phyloP scores from a whole-genome alignment of 2,113 vertebrate species.

The Litocranius walleri region DNA sequence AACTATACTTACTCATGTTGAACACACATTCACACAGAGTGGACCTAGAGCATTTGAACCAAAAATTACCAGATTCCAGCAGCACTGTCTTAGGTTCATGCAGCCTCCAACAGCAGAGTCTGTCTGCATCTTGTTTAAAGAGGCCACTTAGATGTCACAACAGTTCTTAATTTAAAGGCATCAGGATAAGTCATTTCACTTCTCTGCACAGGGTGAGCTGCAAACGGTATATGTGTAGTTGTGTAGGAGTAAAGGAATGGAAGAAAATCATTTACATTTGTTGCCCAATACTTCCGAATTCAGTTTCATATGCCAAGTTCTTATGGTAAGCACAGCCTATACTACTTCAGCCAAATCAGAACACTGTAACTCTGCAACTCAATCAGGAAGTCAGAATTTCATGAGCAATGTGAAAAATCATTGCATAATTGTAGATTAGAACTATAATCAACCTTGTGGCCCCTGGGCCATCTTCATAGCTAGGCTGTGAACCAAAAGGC shows the following conservation, averaged over 20 bases:
- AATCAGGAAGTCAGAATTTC: conserved; percentile 39
- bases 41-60: neutral
- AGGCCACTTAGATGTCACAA: neutral
- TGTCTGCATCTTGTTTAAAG: neutral
- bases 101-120: neutral
- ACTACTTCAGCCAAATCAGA: conserved; percentile 67
- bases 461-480: conserved; percentile 57
- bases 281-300: conserved; percentile 61
- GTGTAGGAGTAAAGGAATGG: conserved; percentile 41
- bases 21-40: neutral
- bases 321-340: conserved; percentile 67
- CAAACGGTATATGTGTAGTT: neutral
- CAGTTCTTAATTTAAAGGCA: conserved; percentile 17
- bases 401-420: conserved; percentile 33
- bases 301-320: conserved; percentile 70
- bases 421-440: conserved; percentile 75
- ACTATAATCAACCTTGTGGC: conserved; percentile 64
- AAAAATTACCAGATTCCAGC: neutral
- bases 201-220: neutral
- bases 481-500: conserved; percentile 46
- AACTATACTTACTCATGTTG: neutral
- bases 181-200: neutral
- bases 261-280: conserved; percentile 67
- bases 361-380: conserved; percentile 64
- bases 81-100: neutral